Evolutionary conservation across 2,888 invertebrate species (phyloP), one percentile per base, ranked within the genome.

Genomic region (Ophioninae sp.): DNA sequence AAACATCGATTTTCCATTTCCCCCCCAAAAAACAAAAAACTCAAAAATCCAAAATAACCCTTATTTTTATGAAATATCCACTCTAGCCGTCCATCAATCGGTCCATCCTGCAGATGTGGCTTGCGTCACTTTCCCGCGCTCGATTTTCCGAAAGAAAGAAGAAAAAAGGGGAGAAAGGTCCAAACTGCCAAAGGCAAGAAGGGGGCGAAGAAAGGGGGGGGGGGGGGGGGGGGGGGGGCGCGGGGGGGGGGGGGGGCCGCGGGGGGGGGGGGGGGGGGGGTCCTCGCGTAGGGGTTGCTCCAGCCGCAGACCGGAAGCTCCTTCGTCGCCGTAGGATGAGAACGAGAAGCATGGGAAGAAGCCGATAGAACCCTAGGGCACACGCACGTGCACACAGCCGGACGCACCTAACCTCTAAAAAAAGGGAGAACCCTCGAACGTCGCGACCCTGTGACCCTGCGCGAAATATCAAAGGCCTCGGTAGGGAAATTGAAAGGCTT

Each of bases 401-500:
- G 57, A 68, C 64, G 37, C 44, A 30, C 30, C 30, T 30, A 30
- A 30, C 30, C 30, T 50, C n/a, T 13, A 7, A 30, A 67, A 67
- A 68, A 73, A 73, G 37, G 44, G 44, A 78, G 77, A 80, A 79
- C 86, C 89, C 88, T 85, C 87, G 85, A 75, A 80, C 83, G 79
- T 79, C 83, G 81, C 85, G 85, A 86, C 87, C 88, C 88, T 86
- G 65, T 79, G 74, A 70, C 81, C 81, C 81, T 79, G 89, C 87
- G 79, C 84, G 88, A 89, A 91, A 90, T 91, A 91, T 90, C 90
- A 90, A 90, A 90, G 90, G 88, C 89, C 30, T 88, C 87, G 87
- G 88, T 88, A 89, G 89, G 89, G 91, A 91, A 91, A 91, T 91
- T 91, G 90, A 91, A 91, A 91, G 90, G 91, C 91, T 91, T 91